Conservation (phyloP, 1,140 invertebrate genomes). For the Bilobella aurantiaca region DNA sequence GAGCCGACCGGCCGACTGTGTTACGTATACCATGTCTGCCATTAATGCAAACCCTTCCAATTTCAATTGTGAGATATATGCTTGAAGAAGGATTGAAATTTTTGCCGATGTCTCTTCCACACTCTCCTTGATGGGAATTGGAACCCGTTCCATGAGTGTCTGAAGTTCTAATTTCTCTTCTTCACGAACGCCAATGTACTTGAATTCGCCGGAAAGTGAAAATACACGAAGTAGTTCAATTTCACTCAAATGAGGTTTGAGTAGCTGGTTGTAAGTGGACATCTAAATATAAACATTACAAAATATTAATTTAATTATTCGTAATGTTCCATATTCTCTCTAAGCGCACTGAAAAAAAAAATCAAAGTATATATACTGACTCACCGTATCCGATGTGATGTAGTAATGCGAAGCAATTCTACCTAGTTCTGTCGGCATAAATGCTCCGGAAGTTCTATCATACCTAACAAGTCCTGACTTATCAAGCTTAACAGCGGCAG, state of each 20-base stretch:
- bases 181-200: conserved; percentile 85
- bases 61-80: conserved; percentile 97
- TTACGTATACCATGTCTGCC: conserved; percentile 99
- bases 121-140: conserved; percentile 97
- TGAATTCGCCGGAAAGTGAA: conserved; percentile 90
- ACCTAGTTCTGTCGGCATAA: conserved; percentile 87
- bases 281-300: conserved; percentile 48
- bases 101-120: conserved; percentile 98
- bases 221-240: conserved; percentile 99
- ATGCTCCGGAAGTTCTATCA: conserved; percentile 86
- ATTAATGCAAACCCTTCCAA: conserved; percentile 96
- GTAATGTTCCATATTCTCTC: too few species aligned
- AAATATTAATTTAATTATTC: too few species aligned
- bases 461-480: conserved; percentile 88
- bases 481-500: conserved; percentile 83
- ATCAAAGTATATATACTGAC: too few species aligned
- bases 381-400: conserved; percentile 79
- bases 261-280: conserved; percentile 87
- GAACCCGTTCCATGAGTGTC: conserved; percentile 93
- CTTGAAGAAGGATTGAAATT: conserved; percentile 88
- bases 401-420: conserved; percentile 98
- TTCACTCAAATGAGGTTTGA: conserved; percentile 93
- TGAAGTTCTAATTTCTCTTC: conserved; percentile 97
- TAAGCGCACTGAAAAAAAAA: too few species aligned
- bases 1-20: conserved; percentile 88